These are phyloP conservation scores for Phortica variegata DNA, from an alignment of 1,140 invertebrate genomes.

Conservation along the genomic window DNA sequence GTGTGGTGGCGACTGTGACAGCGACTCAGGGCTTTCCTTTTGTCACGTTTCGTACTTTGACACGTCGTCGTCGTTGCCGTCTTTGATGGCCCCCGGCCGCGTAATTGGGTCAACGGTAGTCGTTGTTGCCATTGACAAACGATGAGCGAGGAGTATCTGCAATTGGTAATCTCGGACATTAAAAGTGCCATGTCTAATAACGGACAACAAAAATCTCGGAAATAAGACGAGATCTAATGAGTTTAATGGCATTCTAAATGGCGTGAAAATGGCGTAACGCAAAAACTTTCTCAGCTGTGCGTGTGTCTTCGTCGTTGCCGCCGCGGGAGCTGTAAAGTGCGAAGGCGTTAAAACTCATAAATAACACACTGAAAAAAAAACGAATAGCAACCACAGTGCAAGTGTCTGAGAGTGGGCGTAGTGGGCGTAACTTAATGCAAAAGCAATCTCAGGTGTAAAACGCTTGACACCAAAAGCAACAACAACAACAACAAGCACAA, in stretches of 20 bases:
- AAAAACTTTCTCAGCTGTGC: neutral
- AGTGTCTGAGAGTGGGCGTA: too few relatives aligned
- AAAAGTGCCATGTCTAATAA: neutral
- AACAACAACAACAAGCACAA: too few relatives aligned
- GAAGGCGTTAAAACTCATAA: conserved; percentile 3
- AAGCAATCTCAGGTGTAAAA: conserved; percentile 43
- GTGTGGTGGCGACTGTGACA: too few relatives aligned
- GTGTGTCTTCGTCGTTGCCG: neutral
- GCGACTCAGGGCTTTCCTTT: too few relatives aligned
- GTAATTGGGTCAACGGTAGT: conserved; percentile 28
- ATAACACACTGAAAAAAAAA: conserved; percentile 7
- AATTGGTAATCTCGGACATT: neutral
- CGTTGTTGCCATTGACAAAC: conserved; percentile 19
- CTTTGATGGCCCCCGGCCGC: conserved; percentile 9
- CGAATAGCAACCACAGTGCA: too few relatives aligned
- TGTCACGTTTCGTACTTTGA: conserved; percentile 3
- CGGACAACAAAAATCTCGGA: neutral
- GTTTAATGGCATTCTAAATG: neutral
- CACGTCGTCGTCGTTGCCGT: neutral
- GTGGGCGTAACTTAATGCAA: conserved; percentile 10
- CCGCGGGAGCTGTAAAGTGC: too few relatives aligned
- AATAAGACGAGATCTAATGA: neutral
- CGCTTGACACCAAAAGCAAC: conserved; percentile 45
- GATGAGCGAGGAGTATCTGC: conserved; percentile 7
- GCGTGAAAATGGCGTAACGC: neutral